Conservation (phyloP, 2,797 vertebrate genomes). For the Falco berigora region DNA sequence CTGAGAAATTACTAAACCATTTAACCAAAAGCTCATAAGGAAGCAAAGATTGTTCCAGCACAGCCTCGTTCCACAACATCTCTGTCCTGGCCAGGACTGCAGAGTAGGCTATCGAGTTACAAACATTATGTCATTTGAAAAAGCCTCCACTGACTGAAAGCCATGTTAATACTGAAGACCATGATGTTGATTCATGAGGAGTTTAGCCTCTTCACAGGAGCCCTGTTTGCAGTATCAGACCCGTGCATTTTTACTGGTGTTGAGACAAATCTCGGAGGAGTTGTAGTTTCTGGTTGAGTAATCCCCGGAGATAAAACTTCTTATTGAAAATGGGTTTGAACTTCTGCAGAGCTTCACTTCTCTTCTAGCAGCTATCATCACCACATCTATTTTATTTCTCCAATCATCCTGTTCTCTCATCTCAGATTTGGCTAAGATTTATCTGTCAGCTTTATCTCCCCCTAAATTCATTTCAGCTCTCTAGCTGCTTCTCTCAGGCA, state of each 20-base stretch:
- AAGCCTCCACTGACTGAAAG: neutral
- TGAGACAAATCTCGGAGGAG: neutral
- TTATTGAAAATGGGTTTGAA: neutral
- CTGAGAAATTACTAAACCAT: neutral
- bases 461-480: neutral
- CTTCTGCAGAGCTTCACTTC: neutral
- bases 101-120: neutral
- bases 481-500: neutral
- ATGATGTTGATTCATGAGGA: neutral
- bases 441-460: slow-evolving; percentile 34
- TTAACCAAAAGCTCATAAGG: neutral
- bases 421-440: slow-evolving; percentile 25
- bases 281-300: neutral
- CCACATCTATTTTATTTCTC: slow-evolving; percentile 28
- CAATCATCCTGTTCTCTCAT: neutral
- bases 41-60: neutral
- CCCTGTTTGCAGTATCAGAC: neutral
- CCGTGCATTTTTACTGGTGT: neutral
- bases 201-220: neutral
- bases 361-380: slow-evolving; percentile 17
- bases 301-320: neutral
- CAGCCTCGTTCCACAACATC: neutral
- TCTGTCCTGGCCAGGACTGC: neutral
- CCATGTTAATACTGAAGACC: neutral
- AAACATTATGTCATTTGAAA: neutral